phyloP scores from a whole-genome alignment of 2,113 vertebrate genomes.

The Dicaeum eximium region DNA sequence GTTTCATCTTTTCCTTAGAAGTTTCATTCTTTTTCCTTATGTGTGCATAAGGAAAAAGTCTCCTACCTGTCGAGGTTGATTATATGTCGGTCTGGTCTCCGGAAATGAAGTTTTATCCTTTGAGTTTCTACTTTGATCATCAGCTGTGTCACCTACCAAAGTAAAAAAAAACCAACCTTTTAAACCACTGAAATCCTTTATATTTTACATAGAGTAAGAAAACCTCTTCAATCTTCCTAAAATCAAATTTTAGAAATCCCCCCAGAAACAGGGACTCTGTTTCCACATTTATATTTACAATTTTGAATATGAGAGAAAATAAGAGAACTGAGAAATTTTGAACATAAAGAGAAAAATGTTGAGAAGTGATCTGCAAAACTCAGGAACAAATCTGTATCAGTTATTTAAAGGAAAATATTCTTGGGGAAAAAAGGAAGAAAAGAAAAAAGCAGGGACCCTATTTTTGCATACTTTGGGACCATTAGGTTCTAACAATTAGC shows the following conservation, averaged over 20 bases:
- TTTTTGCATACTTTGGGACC: neutral
- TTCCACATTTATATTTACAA: neutral
- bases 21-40: too few relatives aligned
- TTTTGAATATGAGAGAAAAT: neutral
- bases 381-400: neutral
- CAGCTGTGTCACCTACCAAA: conserved; percentile 78
- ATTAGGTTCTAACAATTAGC: neutral
- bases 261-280: neutral
- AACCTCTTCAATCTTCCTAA: neutral
- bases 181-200: neutral
- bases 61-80: conserved; percentile 78
- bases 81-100: conserved; percentile 65
- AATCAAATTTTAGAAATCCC: neutral
- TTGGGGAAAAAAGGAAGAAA: neutral
- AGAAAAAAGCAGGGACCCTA: neutral
- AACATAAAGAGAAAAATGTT: neutral
- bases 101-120: conserved; percentile 54
- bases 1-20: neutral
- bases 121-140: conserved; percentile 71
- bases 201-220: neutral
- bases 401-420: neutral
- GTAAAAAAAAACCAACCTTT: neutral
- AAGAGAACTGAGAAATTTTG: neutral
- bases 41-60: neutral
- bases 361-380: neutral